phyloP scores from a whole-genome alignment of 2,888 invertebrate species.

The Diarsia mendica region DNA sequence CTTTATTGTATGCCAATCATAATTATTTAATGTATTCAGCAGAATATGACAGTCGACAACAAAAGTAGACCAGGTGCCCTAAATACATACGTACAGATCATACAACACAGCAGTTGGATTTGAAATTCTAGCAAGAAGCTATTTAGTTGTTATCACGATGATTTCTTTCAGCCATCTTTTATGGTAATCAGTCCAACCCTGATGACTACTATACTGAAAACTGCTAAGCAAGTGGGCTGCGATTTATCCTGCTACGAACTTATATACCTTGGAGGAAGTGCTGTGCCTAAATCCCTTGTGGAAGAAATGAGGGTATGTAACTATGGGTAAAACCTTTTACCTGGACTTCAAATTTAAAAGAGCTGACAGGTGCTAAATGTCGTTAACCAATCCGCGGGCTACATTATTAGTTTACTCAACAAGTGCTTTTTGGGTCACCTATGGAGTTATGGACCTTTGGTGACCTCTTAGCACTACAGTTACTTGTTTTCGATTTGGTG shows the following conservation, averaged over 20 bases:
- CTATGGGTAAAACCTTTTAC: too few species aligned
- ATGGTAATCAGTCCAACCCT: slow-evolving; percentile 67
- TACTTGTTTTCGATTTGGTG: not conserved
- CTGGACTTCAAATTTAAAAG: too few species aligned
- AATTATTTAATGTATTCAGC: too few species aligned
- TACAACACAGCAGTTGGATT: not conserved
- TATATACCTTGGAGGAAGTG: slow-evolving; percentile 70
- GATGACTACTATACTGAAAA: slow-evolving; percentile 64
- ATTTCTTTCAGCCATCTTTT: slow-evolving; percentile 64
- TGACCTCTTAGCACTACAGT: too few species aligned
- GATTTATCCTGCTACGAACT: slow-evolving; percentile 67
- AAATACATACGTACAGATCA: not conserved
- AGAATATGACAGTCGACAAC: too few species aligned
- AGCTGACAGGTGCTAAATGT: too few species aligned
- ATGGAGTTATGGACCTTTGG: too few species aligned
- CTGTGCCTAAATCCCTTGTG: slow-evolving; percentile 62
- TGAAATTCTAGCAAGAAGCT: not conserved
- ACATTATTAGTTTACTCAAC: too few species aligned
- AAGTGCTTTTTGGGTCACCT: too few species aligned
- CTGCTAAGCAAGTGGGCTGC: slow-evolving; percentile 52
- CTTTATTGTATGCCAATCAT: too few species aligned
- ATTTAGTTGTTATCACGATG: not conserved
- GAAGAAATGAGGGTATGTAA: slow-evolving; percentile 55
- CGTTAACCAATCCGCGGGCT: not conserved
- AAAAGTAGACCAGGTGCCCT: too few species aligned